These are phyloP conservation scores for Lamellibrachia luymesi DNA, from an alignment of 1,140 invertebrate genomes.

Conservation along the genomic window DNA sequence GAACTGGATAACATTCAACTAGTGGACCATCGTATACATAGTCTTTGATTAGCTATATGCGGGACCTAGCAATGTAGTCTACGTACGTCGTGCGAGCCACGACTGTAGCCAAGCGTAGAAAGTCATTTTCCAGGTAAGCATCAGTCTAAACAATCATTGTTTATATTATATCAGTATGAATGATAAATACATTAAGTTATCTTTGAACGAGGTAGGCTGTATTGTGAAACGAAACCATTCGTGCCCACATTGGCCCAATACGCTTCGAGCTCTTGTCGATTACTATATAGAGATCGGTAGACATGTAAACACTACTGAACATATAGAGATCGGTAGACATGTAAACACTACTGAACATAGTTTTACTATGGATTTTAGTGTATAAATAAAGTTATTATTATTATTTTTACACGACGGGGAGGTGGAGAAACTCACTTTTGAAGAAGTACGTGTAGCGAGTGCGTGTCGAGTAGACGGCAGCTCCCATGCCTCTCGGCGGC, in stretches of 20 bases:
- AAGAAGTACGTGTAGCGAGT: slow-evolving; percentile 27
- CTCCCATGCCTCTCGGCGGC: slow-evolving; percentile 13
- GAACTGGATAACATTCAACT: background rate
- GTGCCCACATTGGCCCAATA: too few species aligned
- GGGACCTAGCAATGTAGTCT: background rate
- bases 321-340: too few species aligned
- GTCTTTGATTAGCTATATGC: too few species aligned
- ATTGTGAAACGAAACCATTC: background rate
- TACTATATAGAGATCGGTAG: too few species aligned
- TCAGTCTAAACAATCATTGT: too few species aligned
- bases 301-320: too few species aligned
- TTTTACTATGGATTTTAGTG: too few species aligned
- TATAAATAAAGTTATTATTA: too few species aligned
- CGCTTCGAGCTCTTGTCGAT: too few species aligned
- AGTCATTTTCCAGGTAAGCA: background rate
- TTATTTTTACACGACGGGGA: background rate
- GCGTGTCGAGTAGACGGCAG: slow-evolving; percentile 24
- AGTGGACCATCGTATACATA: background rate
- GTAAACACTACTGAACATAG: too few species aligned
- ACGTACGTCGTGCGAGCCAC: background rate
- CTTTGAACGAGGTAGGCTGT: background rate
- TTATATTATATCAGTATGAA: background rate
- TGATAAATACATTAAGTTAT: background rate
- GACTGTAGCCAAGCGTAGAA: background rate
- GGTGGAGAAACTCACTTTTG: slow-evolving; percentile 12